Evolutionary conservation across 2,113 vertebrate genomes (phyloP).

Genomic region (Procapra przewalskii): DNA sequence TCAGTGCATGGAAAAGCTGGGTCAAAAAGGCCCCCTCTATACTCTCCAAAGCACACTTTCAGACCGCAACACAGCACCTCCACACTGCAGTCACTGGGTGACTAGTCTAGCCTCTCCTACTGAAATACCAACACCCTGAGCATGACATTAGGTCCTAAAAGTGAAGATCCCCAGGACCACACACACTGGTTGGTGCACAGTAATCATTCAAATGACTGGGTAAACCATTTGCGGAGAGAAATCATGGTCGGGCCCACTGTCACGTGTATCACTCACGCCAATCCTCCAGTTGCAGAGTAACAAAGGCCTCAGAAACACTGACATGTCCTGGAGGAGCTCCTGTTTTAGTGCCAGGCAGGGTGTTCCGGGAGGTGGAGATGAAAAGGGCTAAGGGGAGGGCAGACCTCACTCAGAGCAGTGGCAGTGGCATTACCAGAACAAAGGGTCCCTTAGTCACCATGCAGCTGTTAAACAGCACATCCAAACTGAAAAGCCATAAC

Average conservation of each 20-base stretch:
- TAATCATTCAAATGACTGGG: neutral
- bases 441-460: neutral
- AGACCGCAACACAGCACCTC: neutral
- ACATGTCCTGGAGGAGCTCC: neutral
- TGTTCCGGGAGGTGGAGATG: neutral
- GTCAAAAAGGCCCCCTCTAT: neutral
- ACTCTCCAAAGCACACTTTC: constrained; percentile 74
- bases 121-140: neutral
- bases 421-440: neutral
- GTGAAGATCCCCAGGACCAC: neutral
- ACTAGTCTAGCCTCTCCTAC: neutral
- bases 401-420: neutral
- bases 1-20: neutral
- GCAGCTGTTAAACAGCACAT: neutral
- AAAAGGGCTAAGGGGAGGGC: neutral
- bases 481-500: neutral
- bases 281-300: neutral
- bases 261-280: neutral
- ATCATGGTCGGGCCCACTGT: neutral
- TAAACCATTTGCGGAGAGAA: neutral
- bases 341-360: neutral
- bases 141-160: neutral
- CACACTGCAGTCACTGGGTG: neutral
- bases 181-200: neutral
- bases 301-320: neutral